phyloP scores from a whole-genome alignment of 2,797 vertebrate genomes.

The Falco berigora region DNA sequence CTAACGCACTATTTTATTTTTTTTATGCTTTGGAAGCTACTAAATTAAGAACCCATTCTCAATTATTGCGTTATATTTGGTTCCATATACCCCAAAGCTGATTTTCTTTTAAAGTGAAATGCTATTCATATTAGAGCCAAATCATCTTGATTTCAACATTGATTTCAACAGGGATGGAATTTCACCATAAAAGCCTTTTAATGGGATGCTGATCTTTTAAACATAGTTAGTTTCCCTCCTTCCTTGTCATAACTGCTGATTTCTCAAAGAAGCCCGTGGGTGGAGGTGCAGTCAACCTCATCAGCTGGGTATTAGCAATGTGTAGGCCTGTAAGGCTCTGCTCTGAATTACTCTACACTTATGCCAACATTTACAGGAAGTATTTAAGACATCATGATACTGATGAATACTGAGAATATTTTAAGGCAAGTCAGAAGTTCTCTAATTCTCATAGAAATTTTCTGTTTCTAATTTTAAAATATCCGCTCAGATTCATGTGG shows the following conservation, averaged over 20 bases:
- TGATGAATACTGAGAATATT: neutral
- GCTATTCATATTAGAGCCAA: neutral
- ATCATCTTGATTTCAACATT: neutral
- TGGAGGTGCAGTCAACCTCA: neutral
- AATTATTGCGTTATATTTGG: neutral
- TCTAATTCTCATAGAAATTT: neutral
- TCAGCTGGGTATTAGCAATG: neutral
- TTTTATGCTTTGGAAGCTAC: neutral
- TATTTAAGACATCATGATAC: neutral
- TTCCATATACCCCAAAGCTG: rapidly evolving
- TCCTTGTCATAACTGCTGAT: neutral
- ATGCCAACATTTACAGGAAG: neutral
- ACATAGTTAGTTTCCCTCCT: neutral
- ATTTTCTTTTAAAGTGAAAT: neutral
- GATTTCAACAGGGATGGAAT: neutral
- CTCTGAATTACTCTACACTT: neutral
- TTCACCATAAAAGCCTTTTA: neutral
- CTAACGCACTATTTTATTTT: neutral
- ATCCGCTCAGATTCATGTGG: neutral
- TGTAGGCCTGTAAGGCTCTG: neutral
- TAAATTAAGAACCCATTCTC: neutral
- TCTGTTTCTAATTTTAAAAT: neutral
- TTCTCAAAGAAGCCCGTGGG: neutral
- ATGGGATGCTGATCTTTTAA: neutral
- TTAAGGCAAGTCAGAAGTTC: neutral